Percentiles rank a stretch among this genome's conserved stretches.
Evolutionary conservation across 2,797 vertebrate genomes (phyloP).

Genomic region (Anolis apletophallus): DNA sequence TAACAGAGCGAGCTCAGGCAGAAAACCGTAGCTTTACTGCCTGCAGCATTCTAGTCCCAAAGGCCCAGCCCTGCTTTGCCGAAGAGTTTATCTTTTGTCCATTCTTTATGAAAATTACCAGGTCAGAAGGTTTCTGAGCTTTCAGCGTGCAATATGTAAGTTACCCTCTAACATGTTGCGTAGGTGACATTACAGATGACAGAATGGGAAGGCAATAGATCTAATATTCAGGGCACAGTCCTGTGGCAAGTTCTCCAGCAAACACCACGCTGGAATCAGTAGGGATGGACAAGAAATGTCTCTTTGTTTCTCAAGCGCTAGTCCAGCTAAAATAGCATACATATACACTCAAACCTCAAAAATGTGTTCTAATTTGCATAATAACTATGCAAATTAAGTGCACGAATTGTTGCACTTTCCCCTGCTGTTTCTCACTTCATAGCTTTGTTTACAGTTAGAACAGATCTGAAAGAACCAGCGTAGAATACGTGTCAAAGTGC

Average conservation of each 20-base stretch:
- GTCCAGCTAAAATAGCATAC: background rate
- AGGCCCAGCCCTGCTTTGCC: background rate
- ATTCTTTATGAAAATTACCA: background rate
- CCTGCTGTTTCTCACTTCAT: too few species aligned
- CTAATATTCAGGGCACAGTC: background rate
- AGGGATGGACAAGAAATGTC: background rate
- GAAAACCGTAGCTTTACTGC: conserved; percentile 58
- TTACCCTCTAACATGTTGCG: background rate
- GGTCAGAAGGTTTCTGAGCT: background rate
- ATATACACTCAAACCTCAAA: background rate
- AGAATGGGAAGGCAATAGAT: background rate
- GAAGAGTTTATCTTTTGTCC: background rate
- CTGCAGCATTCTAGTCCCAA: conserved; percentile 16
- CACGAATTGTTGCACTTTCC: too few species aligned
- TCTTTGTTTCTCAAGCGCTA: background rate
- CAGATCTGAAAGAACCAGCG: too few species aligned
- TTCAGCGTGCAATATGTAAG: background rate
- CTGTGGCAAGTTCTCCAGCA: background rate
- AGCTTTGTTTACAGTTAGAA: too few species aligned
- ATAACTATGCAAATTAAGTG: too few species aligned
- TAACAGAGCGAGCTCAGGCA: conserved; percentile 59
- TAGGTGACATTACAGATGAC: background rate
- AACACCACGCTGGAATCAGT: background rate
- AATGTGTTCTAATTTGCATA: too few species aligned
- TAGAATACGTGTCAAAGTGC: too few species aligned